phyloP scores from a whole-genome alignment of 2,888 invertebrate genomes.

The Mactromeris polynyma region DNA sequence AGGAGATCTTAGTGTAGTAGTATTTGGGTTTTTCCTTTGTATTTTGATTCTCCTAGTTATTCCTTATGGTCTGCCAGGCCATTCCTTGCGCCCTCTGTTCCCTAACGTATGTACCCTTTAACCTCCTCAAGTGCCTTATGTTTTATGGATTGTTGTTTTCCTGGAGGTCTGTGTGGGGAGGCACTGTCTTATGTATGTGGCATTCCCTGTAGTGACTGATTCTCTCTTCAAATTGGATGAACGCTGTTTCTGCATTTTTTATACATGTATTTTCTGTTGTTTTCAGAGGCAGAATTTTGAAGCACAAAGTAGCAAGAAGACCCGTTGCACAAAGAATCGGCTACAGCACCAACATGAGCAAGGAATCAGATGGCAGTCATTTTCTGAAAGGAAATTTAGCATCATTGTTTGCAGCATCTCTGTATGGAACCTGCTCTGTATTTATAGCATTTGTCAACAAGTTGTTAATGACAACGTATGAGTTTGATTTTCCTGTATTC shows the following conservation, averaged over 20 bases:
- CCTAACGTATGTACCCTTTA: too few relatives aligned
- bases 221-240: too few relatives aligned
- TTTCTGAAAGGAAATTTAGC: constrained; percentile 13
- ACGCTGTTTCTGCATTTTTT: background rate
- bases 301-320: background rate
- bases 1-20: too few relatives aligned
- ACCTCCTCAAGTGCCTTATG: too few relatives aligned
- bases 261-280: background rate
- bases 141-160: too few relatives aligned
- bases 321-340: background rate
- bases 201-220: too few relatives aligned
- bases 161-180: too few relatives aligned
- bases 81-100: too few relatives aligned
- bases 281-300: background rate
- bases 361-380: background rate
- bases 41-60: too few relatives aligned
- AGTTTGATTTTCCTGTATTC: constrained; percentile 88
- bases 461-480: constrained; percentile 85
- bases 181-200: too few relatives aligned
- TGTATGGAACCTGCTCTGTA: constrained; percentile 87
- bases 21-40: too few relatives aligned
- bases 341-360: background rate
- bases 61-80: too few relatives aligned
- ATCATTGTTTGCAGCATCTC: constrained; percentile 81
- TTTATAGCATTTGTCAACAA: constrained; percentile 88